Percentiles rank a stretch among this genome's conserved stretches.
Evolutionary conservation across 2,797 vertebrate species (phyloP).

Genomic region (Champsocephalus esox): DNA sequence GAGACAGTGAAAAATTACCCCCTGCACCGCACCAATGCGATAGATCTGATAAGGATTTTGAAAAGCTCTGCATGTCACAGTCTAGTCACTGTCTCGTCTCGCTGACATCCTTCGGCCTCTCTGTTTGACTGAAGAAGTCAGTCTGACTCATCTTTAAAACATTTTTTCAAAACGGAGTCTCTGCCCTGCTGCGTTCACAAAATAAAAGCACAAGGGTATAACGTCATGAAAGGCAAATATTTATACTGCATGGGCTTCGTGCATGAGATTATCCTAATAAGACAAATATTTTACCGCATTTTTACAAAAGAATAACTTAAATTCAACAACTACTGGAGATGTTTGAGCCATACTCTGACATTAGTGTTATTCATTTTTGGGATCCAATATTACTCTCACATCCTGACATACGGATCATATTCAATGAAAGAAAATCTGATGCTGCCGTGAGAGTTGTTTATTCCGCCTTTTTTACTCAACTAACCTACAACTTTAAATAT

Average conservation of each 20-base stretch:
- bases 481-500: not conserved
- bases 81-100: slow-evolving; percentile 39
- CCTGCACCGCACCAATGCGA: not conserved
- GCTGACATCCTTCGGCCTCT: not conserved
- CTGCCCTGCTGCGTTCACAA: too few species aligned
- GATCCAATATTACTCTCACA: not conserved
- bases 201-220: not conserved
- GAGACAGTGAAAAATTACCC: not conserved
- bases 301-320: not conserved
- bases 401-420: not conserved
- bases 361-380: not conserved
- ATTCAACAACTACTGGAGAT: not conserved
- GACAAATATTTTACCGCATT: not conserved
- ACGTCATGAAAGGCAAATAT: not conserved
- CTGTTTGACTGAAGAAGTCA: slow-evolving; percentile 3
- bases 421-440: not conserved
- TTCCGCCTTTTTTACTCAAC: not conserved
- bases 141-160: slow-evolving; percentile 47
- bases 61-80: slow-evolving; percentile 11
- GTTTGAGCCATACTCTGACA: not conserved
- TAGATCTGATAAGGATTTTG: slow-evolving; percentile 23
- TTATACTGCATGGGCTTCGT: not conserved
- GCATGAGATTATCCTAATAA: not conserved
- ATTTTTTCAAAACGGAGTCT: not conserved
- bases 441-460: not conserved